Percentiles rank a stretch among this genome's conserved stretches.
Conservation (phyloP, 2,888 invertebrate genomes). For the Acrocera orbiculus region DNA sequence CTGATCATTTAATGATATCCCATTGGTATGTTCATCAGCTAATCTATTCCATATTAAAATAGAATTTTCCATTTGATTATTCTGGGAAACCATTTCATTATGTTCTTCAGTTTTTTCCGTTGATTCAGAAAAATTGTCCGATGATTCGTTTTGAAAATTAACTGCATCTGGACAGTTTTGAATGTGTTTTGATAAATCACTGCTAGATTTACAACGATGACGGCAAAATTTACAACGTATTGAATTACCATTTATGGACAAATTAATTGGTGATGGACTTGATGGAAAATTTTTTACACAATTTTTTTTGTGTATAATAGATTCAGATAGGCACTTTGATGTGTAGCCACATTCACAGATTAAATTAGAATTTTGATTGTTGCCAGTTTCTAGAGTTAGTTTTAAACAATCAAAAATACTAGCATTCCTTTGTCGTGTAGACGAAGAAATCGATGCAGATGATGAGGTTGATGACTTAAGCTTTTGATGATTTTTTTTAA, state of each 20-base stretch:
- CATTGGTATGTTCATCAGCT: slow-evolving; percentile 12
- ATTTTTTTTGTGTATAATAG: slow-evolving; percentile 57
- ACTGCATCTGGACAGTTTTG: slow-evolving; percentile 46
- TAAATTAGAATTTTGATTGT: slow-evolving; percentile 46
- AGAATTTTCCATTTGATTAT: neutral
- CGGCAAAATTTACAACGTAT: slow-evolving; percentile 74
- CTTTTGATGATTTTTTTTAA: slow-evolving; percentile 18
- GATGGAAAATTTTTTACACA: slow-evolving; percentile 34
- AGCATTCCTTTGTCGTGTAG: slow-evolving; percentile 37
- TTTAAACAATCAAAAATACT: slow-evolving; percentile 71
- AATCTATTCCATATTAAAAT: too few species aligned
- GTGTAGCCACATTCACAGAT: slow-evolving; percentile 57
- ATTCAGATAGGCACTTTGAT: slow-evolving; percentile 65
- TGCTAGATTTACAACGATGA: slow-evolving; percentile 69
- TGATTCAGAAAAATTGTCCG: slow-evolving; percentile 23
- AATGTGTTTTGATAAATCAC: slow-evolving; percentile 58
- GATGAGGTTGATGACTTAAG: slow-evolving; percentile 20
- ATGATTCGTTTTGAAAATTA: slow-evolving; percentile 24
- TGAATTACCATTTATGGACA: slow-evolving; percentile 36
- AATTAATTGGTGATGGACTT: slow-evolving; percentile 29
- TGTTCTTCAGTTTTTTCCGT: slow-evolving; percentile 28
- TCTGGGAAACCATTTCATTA: too few species aligned
- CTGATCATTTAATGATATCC: slow-evolving; percentile 30
- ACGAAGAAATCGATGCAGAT: slow-evolving; percentile 12
- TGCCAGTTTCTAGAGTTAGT: slow-evolving; percentile 48